phyloP scores from a whole-genome alignment of 2,888 invertebrate genomes.

The Heliconius cydno region DNA sequence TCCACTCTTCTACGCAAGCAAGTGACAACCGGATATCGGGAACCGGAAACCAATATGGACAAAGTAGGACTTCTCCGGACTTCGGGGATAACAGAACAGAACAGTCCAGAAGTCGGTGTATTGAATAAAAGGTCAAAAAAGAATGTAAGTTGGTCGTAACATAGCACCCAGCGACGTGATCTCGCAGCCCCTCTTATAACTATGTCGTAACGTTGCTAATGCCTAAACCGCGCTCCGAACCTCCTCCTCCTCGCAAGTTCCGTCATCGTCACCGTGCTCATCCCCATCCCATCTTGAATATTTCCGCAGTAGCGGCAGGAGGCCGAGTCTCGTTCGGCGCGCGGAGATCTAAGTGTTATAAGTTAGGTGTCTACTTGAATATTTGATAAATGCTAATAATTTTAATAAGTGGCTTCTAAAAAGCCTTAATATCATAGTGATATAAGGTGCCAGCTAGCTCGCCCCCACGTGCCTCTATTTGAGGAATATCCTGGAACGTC shows the following conservation, averaged over 20 bases:
- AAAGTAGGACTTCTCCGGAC: not conserved
- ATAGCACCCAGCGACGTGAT: conserved; percentile 68
- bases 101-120: too few species aligned
- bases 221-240: not conserved
- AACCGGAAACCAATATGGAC: not conserved
- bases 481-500: conserved; percentile 5
- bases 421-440: conserved; percentile 57
- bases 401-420: conserved; percentile 52
- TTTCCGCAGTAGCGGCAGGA: too few species aligned
- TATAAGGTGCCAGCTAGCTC: conserved; percentile 41
- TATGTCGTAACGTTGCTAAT: conserved; percentile 3
- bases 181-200: conserved; percentile 28
- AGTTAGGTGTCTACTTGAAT: conserved; percentile 51
- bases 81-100: not conserved
- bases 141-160: conserved; percentile 71
- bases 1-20: conserved; percentile 32
- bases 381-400: conserved; percentile 53
- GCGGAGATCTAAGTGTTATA: conserved; percentile 2
- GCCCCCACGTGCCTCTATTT: conserved; percentile 1
- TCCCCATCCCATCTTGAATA: not conserved
- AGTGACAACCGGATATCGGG: conserved; percentile 10
- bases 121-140: not conserved
- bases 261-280: not conserved
- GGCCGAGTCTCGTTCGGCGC: not conserved
- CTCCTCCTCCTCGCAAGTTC: not conserved